Percentiles rank a stretch among this genome's conserved stretches.
phyloP scores from a whole-genome alignment of 2,113 vertebrate species.

The Leucopsar rothschildi region DNA sequence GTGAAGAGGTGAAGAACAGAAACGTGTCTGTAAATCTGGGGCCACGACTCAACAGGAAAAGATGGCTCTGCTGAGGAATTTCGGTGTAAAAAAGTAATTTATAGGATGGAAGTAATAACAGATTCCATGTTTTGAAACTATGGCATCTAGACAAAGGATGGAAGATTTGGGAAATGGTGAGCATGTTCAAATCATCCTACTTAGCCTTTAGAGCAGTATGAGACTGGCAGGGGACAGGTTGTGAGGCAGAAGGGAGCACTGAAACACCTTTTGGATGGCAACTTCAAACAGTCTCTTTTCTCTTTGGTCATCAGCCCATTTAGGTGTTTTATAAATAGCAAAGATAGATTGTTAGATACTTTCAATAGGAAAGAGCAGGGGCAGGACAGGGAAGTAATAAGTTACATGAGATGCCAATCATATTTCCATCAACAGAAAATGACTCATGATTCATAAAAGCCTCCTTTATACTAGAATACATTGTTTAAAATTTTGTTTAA shows the following conservation, averaged over 20 bases:
- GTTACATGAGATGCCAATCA: slow-evolving; percentile 39
- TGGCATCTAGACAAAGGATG: background rate
- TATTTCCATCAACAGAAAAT: slow-evolving; percentile 44
- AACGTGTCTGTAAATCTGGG: background rate
- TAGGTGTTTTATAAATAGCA: slow-evolving; percentile 39
- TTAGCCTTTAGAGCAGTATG: background rate
- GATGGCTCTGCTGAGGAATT: background rate
- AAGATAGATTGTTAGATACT: slow-evolving; percentile 28
- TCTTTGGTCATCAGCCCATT: background rate
- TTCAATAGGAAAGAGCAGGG: background rate
- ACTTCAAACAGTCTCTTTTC: background rate
- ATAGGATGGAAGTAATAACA: background rate
- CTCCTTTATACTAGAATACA: background rate
- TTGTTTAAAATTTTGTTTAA: slow-evolving; percentile 49
- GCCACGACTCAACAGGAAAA: background rate
- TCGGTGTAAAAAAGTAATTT: background rate
- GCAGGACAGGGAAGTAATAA: slow-evolving; percentile 51
- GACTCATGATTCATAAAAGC: slow-evolving; percentile 38
- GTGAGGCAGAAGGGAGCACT: background rate
- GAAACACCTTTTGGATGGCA: background rate
- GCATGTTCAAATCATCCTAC: background rate
- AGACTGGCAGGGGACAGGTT: background rate
- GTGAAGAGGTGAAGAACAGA: background rate
- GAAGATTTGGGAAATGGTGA: background rate
- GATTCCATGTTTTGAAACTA: background rate